phyloP scores from a whole-genome alignment of 2,113 vertebrate genomes.

The Hassar affinis region DNA sequence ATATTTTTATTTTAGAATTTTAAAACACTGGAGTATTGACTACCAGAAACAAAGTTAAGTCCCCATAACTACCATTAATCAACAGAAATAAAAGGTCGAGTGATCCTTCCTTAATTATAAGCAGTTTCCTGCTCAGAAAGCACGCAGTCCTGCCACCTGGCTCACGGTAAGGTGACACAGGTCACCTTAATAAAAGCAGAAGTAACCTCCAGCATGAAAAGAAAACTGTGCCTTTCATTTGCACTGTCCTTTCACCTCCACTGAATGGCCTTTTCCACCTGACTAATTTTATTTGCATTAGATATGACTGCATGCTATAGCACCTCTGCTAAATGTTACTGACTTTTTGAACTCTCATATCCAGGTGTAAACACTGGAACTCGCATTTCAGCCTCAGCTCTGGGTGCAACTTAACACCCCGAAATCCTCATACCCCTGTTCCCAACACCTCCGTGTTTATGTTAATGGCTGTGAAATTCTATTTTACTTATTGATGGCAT shows the following conservation, averaged over 20 bases:
- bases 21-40: neutral
- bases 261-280: neutral
- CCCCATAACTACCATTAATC: neutral
- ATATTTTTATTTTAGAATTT: too few species aligned
- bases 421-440: too few species aligned
- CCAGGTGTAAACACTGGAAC: too few species aligned
- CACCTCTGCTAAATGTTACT: too few species aligned
- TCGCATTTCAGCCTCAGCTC: too few species aligned
- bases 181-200: neutral
- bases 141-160: neutral
- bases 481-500: too few species aligned
- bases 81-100: neutral
- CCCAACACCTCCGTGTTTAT: too few species aligned
- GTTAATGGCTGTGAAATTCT: too few species aligned
- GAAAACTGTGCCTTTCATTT: neutral
- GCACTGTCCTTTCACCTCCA: neutral
- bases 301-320: neutral
- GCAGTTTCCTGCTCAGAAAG: neutral
- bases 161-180: neutral
- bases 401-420: too few species aligned
- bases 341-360: too few species aligned
- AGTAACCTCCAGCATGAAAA: neutral
- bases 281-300: neutral
- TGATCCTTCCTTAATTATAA: neutral
- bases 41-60: neutral